Base-by-base conservation (phyloP, 2,888 invertebrate genomes). In the Lysandra coridon region DNA sequence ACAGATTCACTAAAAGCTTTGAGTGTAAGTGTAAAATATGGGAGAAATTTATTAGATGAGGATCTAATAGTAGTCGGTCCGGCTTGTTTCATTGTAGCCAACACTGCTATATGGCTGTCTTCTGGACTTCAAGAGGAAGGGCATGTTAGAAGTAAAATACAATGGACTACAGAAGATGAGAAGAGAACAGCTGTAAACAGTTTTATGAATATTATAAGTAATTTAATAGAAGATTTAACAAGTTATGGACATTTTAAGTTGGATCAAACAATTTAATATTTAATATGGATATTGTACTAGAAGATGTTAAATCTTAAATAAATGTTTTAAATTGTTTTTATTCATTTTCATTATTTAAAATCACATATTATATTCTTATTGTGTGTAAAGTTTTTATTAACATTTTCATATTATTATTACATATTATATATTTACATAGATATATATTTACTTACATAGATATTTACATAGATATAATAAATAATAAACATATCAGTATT, bases 91-190 rank as follows among this genome's bases (percentile, higher is more conserved):
- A 91, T 93, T 79, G 86, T 90, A 33, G 92, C 91, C 0, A 94
- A 94, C 81, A 92, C 92, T 64, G 92, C 93, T 1, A 78, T 92
- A 14, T 94, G 94, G 93, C 83, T 94, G 1, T 87, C 86, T 1
- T 88, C 86, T 82, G 94, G 94, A 0, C 82, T 93, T 62, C 94
- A 94, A 82, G 86, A 91, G 83, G 93, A 91, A 80, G 94, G 94
- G 0, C 91, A 93, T 87, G 91, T 94, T 0, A 87, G 86, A 76
- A 94, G 93, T 81, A 94, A 91, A 82, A 82, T 83, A 5, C 81
- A 88, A 40, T 88, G 83, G 73, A 83, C 80, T 0, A 90, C 88
- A 2, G 82, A 84, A 1, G 86, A 86, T 79, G 91, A 92, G 79
- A 89, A 86, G 80, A 80, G 84, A 4, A 78, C 79, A 7, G 92